Evolutionary conservation across 2,797 vertebrate genomes (phyloP), one percentile per base, ranked within the genome.

Genomic region (Rhadinocentrus ornatus): DNA sequence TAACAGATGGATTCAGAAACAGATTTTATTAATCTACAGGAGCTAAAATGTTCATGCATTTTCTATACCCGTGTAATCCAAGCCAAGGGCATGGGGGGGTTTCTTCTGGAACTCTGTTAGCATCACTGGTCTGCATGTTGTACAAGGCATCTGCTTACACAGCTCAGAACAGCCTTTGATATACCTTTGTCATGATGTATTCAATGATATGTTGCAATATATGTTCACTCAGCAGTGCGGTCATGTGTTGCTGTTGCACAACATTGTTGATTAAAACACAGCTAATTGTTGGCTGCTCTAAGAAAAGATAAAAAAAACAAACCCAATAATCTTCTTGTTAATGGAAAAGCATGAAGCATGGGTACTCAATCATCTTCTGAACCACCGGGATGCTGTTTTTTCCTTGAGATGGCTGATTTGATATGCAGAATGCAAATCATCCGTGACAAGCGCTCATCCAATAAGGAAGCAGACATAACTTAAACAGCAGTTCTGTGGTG

Each of bases 381-480:
- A 58, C 69, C 41, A 3, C 39, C 22, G 65, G 26, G 60, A 74
- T 71, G 77, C 59, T 63, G 66, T 64, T 74, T 27, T 8, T 80
- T 75, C 73, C 80, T 77, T 70, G 63, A 80, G 81, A 62, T 64
- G 60, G 69, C 16, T 32, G 56, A 82, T 89, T 88, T 83, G 86
- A 87, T 77, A 69, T 54, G 77, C 75, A 48, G 41, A 26, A 69
- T 68, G 71, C 75, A 86, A 90, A 86, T 89, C 77, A 81, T 68
- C 75, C 66, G 24, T 84, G 88, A 83, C 84, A 82, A 70, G 76
- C 66, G 15, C 60, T 82, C 78, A 41, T 64, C 69, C 77, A 35
- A 68, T 84, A 86, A 84, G 78, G 81, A 89, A 70, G 81, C 75
- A 18, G 69, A 69, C 68, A 22, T 80, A 75, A 77, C 87, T 83